Evolutionary conservation across 2,113 vertebrate genomes (phyloP), one percentile per base, ranked within the genome.

Genomic region (Anoplopoma fimbria): DNA sequence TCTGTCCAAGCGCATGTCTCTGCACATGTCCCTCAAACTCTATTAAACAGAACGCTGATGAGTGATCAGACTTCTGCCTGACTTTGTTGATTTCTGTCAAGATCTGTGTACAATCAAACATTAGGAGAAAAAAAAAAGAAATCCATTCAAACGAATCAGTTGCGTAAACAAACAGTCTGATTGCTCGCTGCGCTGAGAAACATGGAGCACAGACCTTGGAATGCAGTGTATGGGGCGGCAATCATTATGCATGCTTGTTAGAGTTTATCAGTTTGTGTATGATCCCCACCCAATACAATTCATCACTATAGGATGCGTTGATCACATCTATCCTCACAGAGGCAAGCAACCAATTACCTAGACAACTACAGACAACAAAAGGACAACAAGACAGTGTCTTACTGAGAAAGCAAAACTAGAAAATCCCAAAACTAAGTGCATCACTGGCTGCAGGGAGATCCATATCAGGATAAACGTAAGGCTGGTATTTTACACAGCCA

Each of bases 141-240:
- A 88, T 70, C 74, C 45, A 65, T 82, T 91, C 79, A 79, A 84
- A 90, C 67, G 58, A 87, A 91, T 89, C 92, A 85, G 75, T 84
- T 69, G 81, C 62, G 72, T 91, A 93, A 92, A 93, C 91, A 95
- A 92, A 91, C 69, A 84, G 42, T 77, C 34, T 91, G 89, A 93
- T 92, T 93, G 79, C 83, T 87, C 67, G 19, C 76, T 67, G 83
- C 55, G 25, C 63, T 64, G 33, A 74, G 68, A 27, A 83, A 71
- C 77, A 86, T 82, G 63, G 80, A 84, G 71, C 47, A 60, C 83
- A 89, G 77, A 78, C 74, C 65, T 85, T 64, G 29, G 49, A 86
- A 78, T 78, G 58, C 58, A 73, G 60, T 69, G 19, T 57, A 63
- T 3, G 5, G 21, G 34, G 72, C 79, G 62, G 49, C 68, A 82